These are phyloP conservation scores for Platichthys stellatus DNA, from an alignment of 2,113 vertebrate genomes.

Conservation along the genomic window DNA sequence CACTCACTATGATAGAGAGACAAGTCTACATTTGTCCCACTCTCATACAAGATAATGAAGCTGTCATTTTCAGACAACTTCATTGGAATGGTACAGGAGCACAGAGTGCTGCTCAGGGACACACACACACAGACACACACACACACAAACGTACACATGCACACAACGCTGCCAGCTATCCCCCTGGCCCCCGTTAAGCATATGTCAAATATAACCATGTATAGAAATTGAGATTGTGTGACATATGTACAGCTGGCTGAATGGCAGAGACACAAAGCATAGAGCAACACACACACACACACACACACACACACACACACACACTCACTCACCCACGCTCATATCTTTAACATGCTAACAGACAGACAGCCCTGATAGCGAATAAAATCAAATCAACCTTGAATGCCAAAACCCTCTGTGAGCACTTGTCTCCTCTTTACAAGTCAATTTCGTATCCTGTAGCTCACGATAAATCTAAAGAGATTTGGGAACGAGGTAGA, in stretches of 20 bases:
- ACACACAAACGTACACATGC: conserved; percentile 26
- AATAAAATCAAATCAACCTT: conserved; percentile 78
- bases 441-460: conserved; percentile 77
- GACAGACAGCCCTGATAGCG: conserved; percentile 71
- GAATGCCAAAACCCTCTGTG: conserved; percentile 79
- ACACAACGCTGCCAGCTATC: conserved; percentile 56
- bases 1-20: conserved; percentile 92
- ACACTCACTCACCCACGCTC: conserved; percentile 9
- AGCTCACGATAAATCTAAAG: conserved; percentile 73
- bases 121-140: conserved; percentile 52
- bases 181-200: conserved; percentile 75
- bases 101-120: conserved; percentile 73
- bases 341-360: conserved; percentile 76
- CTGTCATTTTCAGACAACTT: conserved; percentile 98
- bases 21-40: conserved; percentile 99
- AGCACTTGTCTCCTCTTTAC: conserved; percentile 76
- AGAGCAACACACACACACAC: conserved; percentile 14
- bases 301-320: conserved; percentile 27
- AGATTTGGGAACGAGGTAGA: conserved; percentile 61
- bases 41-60: conserved; percentile 99
- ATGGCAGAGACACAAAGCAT: conserved; percentile 65
- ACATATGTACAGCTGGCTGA: conserved; percentile 72
- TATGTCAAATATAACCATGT: conserved; percentile 82
- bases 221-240: conserved; percentile 74
- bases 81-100: conserved; percentile 91